phyloP scores from a whole-genome alignment of 2,797 vertebrate species.

The Hoplostethus atlanticus region DNA sequence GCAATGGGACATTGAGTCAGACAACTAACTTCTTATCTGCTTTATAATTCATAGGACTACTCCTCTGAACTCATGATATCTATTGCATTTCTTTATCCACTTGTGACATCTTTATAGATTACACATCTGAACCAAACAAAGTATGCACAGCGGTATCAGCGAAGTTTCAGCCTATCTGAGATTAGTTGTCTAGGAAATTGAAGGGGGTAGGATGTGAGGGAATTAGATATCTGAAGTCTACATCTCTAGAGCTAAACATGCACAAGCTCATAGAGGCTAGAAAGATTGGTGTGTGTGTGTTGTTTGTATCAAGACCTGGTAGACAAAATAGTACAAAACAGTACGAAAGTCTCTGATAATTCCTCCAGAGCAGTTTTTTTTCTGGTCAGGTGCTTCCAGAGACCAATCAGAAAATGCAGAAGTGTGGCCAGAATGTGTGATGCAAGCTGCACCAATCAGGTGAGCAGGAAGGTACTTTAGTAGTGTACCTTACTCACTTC shows the following conservation, averaged over 20 bases:
- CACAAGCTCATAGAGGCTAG: slow-evolving; percentile 26
- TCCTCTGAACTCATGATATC: slow-evolving; percentile 25
- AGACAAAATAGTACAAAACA: too few species aligned
- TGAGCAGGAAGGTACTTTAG: too few species aligned
- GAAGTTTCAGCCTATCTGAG: slow-evolving; percentile 38
- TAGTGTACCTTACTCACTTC: too few species aligned
- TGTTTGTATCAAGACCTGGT: too few species aligned
- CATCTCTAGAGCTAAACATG: slow-evolving; percentile 29
- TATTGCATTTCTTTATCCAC: slow-evolving; percentile 38
- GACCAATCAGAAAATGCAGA: too few species aligned
- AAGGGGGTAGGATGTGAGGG: slow-evolving; percentile 37
- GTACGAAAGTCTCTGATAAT: too few species aligned
- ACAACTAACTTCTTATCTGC: slow-evolving; percentile 37
- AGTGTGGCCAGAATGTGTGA: too few species aligned
- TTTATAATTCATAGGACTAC: slow-evolving; percentile 32
- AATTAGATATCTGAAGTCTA: slow-evolving; percentile 42
- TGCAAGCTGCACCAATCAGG: too few species aligned
- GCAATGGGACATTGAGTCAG: slow-evolving; percentile 7
- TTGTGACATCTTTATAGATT: slow-evolving; percentile 56
- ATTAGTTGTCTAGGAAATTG: slow-evolving; percentile 58
- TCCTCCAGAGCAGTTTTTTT: too few species aligned
- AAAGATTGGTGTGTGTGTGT: slow-evolving; percentile 20
- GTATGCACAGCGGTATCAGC: slow-evolving; percentile 10
- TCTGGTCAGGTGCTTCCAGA: too few species aligned
- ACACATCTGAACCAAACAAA: slow-evolving; percentile 44